Evolutionary conservation across 2,888 invertebrate genomes (phyloP).

Genomic region (Charanyca ferruginea): DNA sequence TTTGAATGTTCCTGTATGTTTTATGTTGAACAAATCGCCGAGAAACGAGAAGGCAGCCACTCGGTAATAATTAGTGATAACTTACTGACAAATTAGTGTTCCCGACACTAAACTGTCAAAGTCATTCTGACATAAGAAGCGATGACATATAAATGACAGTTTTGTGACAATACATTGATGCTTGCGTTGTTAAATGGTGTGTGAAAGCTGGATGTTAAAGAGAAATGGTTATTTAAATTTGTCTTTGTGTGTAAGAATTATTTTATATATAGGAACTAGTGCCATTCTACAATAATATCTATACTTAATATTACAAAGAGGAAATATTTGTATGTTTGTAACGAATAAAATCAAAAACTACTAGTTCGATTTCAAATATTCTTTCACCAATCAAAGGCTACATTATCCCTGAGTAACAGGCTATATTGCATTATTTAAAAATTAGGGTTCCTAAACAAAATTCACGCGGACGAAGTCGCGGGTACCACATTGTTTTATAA

Average conservation of each 20-base stretch:
- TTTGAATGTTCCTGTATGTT: slow-evolving; percentile 30
- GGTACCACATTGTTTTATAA: too few species aligned
- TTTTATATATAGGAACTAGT: too few species aligned
- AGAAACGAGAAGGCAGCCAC: slow-evolving; percentile 36
- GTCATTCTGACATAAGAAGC: slow-evolving; percentile 24
- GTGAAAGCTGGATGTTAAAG: background rate
- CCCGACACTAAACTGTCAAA: slow-evolving; percentile 34
- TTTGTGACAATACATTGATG: slow-evolving; percentile 35
- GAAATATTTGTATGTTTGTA: too few species aligned
- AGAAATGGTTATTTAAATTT: slow-evolving; percentile 4
- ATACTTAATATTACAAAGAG: too few species aligned
- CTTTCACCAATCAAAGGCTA: too few species aligned
- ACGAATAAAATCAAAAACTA: too few species aligned
- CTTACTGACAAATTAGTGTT: slow-evolving; percentile 60
- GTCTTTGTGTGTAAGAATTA: slow-evolving; percentile 11
- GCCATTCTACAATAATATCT: too few species aligned
- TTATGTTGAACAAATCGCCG: slow-evolving; percentile 48
- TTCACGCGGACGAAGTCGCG: too few species aligned
- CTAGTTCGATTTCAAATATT: too few species aligned
- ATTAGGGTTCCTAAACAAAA: too few species aligned
- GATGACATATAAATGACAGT: slow-evolving; percentile 33
- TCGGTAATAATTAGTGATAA: slow-evolving; percentile 48
- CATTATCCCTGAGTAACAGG: too few species aligned
- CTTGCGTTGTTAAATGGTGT: slow-evolving; percentile 7
- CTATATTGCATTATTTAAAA: too few species aligned